These are phyloP conservation scores for Callosobruchus maculatus DNA, from an alignment of 2,888 invertebrate species.

Conservation along the genomic window DNA sequence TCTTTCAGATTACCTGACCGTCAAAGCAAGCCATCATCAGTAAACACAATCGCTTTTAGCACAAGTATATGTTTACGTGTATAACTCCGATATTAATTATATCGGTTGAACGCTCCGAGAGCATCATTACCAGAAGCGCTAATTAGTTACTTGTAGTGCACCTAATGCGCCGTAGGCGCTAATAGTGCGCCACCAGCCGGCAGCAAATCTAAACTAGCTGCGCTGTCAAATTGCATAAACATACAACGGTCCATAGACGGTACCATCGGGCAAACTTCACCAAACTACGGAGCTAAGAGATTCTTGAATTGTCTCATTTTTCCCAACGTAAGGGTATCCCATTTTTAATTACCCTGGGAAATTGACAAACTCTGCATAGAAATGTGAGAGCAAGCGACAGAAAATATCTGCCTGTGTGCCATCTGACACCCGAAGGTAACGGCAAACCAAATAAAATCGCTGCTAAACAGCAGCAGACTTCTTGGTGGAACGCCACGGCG, in stretches of 20 bases:
- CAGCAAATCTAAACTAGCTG: not conserved
- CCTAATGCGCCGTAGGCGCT: not conserved
- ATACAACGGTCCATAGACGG: not conserved
- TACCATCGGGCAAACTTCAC: not conserved
- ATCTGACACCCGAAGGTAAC: no score
- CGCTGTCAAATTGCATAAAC: not conserved
- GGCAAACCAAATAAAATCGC: no score
- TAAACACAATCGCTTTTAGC: not conserved
- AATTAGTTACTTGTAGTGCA: not conserved
- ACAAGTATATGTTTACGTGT: not conserved
- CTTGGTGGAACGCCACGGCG: no score
- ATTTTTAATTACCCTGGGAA: no score
- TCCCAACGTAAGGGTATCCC: no score
- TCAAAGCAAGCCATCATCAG: not conserved
- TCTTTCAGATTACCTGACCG: no score
- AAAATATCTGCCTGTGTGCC: no score
- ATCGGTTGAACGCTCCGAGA: not conserved
- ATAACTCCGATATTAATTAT: not conserved
- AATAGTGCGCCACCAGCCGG: not conserved
- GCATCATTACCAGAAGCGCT: not conserved
- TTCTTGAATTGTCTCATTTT: no score
- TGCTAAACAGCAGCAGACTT: no score
- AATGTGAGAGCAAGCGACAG: no score
- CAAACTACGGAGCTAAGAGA: no score
- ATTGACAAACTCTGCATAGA: no score